These are phyloP conservation scores for Fratercula arctica DNA, from an alignment of 2,797 vertebrate genomes.

Conservation along the genomic window DNA sequence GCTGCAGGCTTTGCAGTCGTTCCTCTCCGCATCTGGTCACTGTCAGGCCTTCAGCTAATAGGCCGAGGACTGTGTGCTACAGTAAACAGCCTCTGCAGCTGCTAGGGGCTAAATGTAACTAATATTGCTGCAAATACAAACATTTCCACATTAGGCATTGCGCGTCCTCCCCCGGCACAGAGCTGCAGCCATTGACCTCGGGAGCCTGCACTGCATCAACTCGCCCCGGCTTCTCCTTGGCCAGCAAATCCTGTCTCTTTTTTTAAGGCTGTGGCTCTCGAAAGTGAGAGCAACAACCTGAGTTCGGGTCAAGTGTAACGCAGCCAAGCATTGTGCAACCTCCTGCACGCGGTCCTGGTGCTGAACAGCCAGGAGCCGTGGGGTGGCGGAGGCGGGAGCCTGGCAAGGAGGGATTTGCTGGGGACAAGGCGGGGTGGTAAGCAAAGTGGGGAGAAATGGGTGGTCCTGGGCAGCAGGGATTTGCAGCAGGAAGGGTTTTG, in stretches of 20 bases:
- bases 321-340: background rate
- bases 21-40: constrained; percentile 65
- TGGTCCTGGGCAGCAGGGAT: background rate
- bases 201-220: constrained; percentile 36
- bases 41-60: constrained; percentile 60
- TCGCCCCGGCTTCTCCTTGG: background rate
- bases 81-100: constrained; percentile 54
- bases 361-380: background rate
- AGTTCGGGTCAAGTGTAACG: background rate
- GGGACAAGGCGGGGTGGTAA: background rate
- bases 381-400: background rate
- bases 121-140: constrained; percentile 66
- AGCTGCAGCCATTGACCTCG: constrained; percentile 25
- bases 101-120: constrained; percentile 41
- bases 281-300: constrained; percentile 13
- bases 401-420: background rate
- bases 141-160: constrained; percentile 75
- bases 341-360: background rate
- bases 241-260: constrained; percentile 37
- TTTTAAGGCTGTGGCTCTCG: background rate
- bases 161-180: background rate
- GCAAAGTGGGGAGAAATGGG: background rate
- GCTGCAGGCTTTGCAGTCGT: background rate
- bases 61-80: constrained; percentile 35
- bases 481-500: background rate